Base-by-base conservation (phyloP, 1,140 invertebrate species). In the Xylocopa sonorina region DNA sequence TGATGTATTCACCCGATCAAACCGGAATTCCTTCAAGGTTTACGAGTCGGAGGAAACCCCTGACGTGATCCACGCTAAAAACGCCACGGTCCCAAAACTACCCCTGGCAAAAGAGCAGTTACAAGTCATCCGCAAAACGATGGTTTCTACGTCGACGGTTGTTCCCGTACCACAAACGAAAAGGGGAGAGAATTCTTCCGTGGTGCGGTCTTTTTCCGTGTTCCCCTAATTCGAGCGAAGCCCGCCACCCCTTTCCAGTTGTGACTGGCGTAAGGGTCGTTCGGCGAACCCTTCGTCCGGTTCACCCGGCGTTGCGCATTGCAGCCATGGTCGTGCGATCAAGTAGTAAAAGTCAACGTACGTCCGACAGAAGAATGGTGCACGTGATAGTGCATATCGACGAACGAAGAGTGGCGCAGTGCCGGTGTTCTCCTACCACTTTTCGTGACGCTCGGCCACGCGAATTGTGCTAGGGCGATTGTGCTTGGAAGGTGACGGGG, bases 371-470 rank as follows among this genome's bases (percentile, higher is more conserved):
- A 66, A 78, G 71, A 29, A 57, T 46, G 50, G 62, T 60, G 66
- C 81, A 76, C 53, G 81, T 62, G 77, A 80, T 71, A 64, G 78
- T 80, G 38, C 27, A 67, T 58, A 80, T 80, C 50, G 71, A 82
- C 41, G 66, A 38, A 51, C 51, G 74, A 38, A 34, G 55, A 73
- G 29, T 87, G 88, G 82, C 87, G 88, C 88, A 89, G 68, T 88
- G 88, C 87, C 63, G 87, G 68, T 73, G 60, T 80, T 81, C 80
- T 78, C 68, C 76, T 82, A 69, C 73, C 66, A 67, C 80, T 73
- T 60, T 74, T 57, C 79, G 72, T 78, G 82, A 83, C 82, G 69
- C 57, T 53, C 46, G 58, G 63, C 78, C 55, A 38, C 58, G 48
- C 71, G 74, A 82, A 58, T 84, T 71, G 53, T 62, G 68, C 57